These are phyloP conservation scores for Toxotes lorentzi DNA, from an alignment of 2,797 vertebrate species.

Conservation along the genomic window DNA sequence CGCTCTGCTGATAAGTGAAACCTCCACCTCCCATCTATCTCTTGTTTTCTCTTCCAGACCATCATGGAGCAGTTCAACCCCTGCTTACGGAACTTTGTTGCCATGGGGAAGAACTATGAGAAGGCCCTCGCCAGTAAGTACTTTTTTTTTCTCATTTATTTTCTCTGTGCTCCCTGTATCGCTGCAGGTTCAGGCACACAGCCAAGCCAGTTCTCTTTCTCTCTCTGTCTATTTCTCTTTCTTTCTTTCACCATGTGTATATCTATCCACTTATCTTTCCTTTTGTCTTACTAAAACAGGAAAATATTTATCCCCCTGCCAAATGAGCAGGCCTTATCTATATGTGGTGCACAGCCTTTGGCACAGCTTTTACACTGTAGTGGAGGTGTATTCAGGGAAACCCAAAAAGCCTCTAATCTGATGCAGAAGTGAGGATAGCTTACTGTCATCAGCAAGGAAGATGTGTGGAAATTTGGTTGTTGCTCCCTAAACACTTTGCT, in stretches of 20 bases:
- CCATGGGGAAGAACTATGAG: slow-evolving; percentile 99
- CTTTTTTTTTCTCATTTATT: slow-evolving; percentile 54
- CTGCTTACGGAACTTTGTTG: slow-evolving; percentile 98
- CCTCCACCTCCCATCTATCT: slow-evolving; percentile 51
- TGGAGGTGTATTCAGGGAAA: slow-evolving; percentile 42
- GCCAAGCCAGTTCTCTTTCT: slow-evolving; percentile 63
- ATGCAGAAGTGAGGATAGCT: slow-evolving; percentile 32
- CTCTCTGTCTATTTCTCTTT: slow-evolving; percentile 1
- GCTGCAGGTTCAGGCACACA: slow-evolving; percentile 63
- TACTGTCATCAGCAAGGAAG: slow-evolving; percentile 35
- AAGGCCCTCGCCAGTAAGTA: slow-evolving; percentile 97
- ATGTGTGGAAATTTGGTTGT: neutral
- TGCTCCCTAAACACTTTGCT: neutral
- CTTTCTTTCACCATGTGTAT: slow-evolving; percentile 7
- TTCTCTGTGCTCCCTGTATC: slow-evolving; percentile 55
- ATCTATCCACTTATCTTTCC: slow-evolving; percentile 46
- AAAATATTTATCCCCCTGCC: slow-evolving; percentile 51
- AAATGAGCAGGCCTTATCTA: slow-evolving; percentile 58
- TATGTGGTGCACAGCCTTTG: slow-evolving; percentile 49
- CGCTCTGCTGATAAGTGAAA: slow-evolving; percentile 56
- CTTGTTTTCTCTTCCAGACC: slow-evolving; percentile 85
- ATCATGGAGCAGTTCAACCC: slow-evolving; percentile 99
- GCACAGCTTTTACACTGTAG: slow-evolving; percentile 31
- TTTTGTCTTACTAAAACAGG: slow-evolving; percentile 49
- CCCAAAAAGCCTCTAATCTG: slow-evolving; percentile 41